These are phyloP conservation scores for Orthonevra nobilis DNA, from an alignment of 2,888 invertebrate species.

Conservation along the genomic window DNA sequence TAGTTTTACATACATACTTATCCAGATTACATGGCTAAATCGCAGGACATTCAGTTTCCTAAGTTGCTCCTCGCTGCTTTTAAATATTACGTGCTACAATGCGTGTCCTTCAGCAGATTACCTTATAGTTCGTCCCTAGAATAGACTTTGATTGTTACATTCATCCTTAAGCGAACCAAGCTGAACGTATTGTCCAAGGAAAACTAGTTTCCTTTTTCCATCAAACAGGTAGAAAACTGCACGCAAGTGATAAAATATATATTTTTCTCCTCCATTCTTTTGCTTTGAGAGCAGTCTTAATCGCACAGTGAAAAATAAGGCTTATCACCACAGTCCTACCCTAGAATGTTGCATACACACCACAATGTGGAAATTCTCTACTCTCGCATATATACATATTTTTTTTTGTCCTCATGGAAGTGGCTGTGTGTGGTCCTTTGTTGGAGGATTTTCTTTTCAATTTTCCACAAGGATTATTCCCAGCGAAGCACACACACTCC, in stretches of 20 bases:
- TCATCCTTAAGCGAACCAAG: neutral
- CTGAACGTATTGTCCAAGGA: neutral
- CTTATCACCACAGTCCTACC: neutral
- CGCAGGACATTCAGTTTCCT: too few relatives aligned
- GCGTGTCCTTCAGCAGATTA: too few relatives aligned
- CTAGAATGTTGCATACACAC: neutral
- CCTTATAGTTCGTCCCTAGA: too few relatives aligned
- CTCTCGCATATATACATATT: too few relatives aligned
- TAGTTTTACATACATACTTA: too few relatives aligned
- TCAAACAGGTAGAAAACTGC: neutral
- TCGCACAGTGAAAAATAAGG: neutral
- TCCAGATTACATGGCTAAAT: too few relatives aligned
- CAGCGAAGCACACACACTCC: neutral
- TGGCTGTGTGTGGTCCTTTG: neutral
- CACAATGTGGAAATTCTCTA: too few relatives aligned
- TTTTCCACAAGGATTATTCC: neutral
- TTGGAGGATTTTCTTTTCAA: neutral
- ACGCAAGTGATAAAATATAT: neutral
- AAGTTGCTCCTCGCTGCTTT: too few relatives aligned
- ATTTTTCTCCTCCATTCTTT: neutral
- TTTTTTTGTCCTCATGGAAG: too few relatives aligned
- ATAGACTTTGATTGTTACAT: too few relatives aligned
- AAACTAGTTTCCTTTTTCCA: neutral
- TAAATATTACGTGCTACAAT: too few relatives aligned
- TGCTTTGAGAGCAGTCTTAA: neutral